A percentile compares a stretch with the other conserved stretches of the same genome.
Conservation (phyloP, 2,113 vertebrate species). For the Esox niger region DNA sequence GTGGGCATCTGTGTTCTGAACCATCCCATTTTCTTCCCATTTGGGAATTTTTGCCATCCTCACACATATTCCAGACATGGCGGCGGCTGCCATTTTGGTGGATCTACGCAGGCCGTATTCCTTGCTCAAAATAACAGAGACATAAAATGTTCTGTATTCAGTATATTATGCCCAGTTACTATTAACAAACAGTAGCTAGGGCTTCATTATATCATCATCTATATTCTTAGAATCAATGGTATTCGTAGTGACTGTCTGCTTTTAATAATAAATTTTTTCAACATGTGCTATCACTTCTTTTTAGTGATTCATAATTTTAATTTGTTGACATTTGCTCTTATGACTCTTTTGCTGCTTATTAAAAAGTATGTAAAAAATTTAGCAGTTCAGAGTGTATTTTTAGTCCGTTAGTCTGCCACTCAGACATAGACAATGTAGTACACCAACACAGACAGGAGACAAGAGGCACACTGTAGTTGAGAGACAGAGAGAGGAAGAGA, state of each 20-base stretch:
- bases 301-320: not conserved
- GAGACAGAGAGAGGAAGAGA: not conserved
- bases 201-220: not conserved
- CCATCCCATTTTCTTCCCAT: conserved; percentile 46
- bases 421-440: conserved; percentile 14
- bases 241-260: not conserved
- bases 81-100: conserved; percentile 67
- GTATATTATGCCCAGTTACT: not conserved
- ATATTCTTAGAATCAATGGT: not conserved
- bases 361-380: not conserved
- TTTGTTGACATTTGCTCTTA: not conserved
- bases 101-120: conserved; percentile 18
- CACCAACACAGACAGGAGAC: conserved; percentile 21
- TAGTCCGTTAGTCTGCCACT: conserved; percentile 2
- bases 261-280: not conserved
- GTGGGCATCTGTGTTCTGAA: conserved; percentile 65
- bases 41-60: conserved; percentile 60
- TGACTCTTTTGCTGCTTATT: not conserved
- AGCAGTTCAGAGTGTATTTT: conserved; percentile 5
- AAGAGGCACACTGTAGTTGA: too few species aligned
- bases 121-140: not conserved
- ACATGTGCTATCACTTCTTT: not conserved
- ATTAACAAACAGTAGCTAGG: not conserved
- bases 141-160: not conserved
- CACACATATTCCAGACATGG: conserved; percentile 54